Base-by-base conservation (phyloP, 2,888 invertebrate genomes). In the Mamestra brassicae region DNA sequence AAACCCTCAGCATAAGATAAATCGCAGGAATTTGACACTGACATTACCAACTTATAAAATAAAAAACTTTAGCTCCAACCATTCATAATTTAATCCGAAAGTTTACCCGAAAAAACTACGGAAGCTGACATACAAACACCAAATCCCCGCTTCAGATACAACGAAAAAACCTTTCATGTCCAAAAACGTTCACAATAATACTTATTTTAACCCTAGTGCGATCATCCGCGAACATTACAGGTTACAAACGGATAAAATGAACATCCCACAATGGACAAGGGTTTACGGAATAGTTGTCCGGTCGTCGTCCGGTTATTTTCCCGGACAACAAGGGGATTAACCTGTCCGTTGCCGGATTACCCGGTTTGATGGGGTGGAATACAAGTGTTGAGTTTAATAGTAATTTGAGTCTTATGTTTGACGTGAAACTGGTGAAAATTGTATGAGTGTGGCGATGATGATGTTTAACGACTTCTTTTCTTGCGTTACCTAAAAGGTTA, bases 331-430 rank as follows among this genome's bases (percentile, higher is more conserved):
- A 66, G 55, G 83, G 88, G 89, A 89, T 94, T 92, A 94, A 93
- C 92, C 93, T 94, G 93, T 92, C 93, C 90, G 87, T 91, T 84
- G 84, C 87, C 85, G 92, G 92, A 92, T 93, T 87, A 87, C 62
- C 83, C 80, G 61, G 81, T 83, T 72, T 82, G 83, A 82, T 72
- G 71, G 85, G 87, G 88, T 87, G 78, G 86, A 88, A 89, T 91
- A 89, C 89, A 89, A 87, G 86, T 88, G 73, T 62, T 26, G 58
- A 71, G 55, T 85, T 87, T 50, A 55, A 86, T 75, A 70, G n/a
- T 38, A 54, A 78, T 76, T 85, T 77, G 65, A 62, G 36, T 68
- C 54, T 69, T 55, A 17, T 52, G 58, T 63, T 66, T 58, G 71
- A 13, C 36, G 62, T 4, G 17, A 6, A 62, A 62, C 11, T 17